Percentiles rank a stretch among this genome's conserved stretches.
Conservation (phyloP, 2,888 invertebrate genomes). For the Tuta absoluta region DNA sequence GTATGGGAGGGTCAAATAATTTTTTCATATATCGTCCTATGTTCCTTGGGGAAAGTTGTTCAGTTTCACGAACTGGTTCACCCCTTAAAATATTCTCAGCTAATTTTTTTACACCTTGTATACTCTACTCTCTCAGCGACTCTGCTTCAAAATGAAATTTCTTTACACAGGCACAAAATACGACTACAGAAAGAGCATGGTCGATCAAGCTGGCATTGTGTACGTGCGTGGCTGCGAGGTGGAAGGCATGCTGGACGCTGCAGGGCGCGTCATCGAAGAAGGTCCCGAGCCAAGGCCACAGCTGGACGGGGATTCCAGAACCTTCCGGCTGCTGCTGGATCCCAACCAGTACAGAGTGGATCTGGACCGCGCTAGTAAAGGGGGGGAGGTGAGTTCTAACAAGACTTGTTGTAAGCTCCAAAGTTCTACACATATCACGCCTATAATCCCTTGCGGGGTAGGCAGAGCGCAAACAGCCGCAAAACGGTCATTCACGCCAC, state of each 20-base stretch:
- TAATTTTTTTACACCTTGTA: too few species aligned
- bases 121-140: too few species aligned
- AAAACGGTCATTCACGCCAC: too few species aligned
- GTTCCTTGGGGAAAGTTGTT: too few species aligned
- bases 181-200: conserved; percentile 90
- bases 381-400: conserved; percentile 84
- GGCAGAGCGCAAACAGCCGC: too few species aligned
- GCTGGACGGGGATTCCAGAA: conserved; percentile 93
- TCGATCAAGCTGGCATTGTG: conserved; percentile 94
- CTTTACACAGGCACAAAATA: conserved; percentile 86
- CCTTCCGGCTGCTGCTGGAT: conserved; percentile 96
- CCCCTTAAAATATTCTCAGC: too few species aligned
- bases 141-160: neutral
- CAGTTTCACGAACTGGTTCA: too few species aligned
- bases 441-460: too few species aligned
- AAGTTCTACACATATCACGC: too few species aligned
- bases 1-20: too few species aligned
- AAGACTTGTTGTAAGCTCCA: too few species aligned
- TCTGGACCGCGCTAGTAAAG: conserved; percentile 90
- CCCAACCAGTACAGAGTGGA: conserved; percentile 98
- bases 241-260: conserved; percentile 98
- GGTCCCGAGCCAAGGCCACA: conserved; percentile 94
- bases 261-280: conserved; percentile 98
- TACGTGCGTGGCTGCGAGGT: conserved; percentile 98
- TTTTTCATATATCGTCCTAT: too few species aligned